Base-by-base conservation (phyloP, 2,888 invertebrate genomes). In the Drosophila engyochracea region DNA sequence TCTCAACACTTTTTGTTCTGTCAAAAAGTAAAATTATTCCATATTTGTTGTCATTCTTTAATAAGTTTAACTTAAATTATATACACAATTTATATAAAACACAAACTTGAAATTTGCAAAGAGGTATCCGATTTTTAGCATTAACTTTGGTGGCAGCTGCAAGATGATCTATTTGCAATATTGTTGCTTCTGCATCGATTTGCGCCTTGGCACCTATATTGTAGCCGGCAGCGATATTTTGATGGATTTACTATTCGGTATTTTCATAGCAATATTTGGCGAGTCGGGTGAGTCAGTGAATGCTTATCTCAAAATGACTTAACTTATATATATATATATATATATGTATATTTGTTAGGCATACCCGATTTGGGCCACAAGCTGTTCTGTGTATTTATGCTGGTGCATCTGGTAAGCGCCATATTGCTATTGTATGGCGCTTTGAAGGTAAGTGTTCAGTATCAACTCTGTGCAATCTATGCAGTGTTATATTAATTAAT, bases 91-190 rank as follows among this genome's bases (percentile, higher is more conserved):
- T 47, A 35, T 33, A n/a, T 35, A 31, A 3, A n/a, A n/a, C n/a
- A 12, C n/a, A 5, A 41, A n/a, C 25, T 47, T 9, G 16, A 16
- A 25, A 22, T 22, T 44, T 1, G 3, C 44, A 14, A 10, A n/a
- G 41, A 12, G 12, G 12, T 22, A 12, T 44, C 12, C 41, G 41
- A 44, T 22, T 44, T 9, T 2, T 25, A 25, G 30, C 30, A 30
- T 5, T 30, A 30, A 30, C 30, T 30, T 30, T 30, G 30, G 30
- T 30, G 30, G 30, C 30, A 30, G 19, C 25, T 19, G 2, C 54
- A 76, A 67, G 25, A 86, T 86, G 89, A 89, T 86, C 10, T 86
- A 86, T 30, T 64, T 87, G 37, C 82, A 87, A 44, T 72, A 55
- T 31, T 86, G 62, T 64, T 80, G 77, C 37, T 89, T 76, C 37